A percentile compares a stretch with the other conserved stretches of the same genome.
These are phyloP conservation scores for Drosophila teissieri DNA, from an alignment of 1,140 invertebrate genomes.

Conservation along the genomic window DNA sequence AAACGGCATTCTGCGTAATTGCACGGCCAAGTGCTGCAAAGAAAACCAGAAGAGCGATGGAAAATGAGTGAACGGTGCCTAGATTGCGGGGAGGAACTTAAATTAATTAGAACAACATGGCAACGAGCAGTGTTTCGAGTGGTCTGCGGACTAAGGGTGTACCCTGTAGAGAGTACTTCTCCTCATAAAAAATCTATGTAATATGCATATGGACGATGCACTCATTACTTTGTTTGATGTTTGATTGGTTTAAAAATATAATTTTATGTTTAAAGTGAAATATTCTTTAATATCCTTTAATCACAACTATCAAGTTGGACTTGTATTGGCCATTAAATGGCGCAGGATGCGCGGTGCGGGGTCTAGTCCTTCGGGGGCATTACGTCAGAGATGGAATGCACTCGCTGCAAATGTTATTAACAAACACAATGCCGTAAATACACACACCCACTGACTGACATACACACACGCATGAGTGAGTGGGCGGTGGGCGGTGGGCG, in stretches of 20 bases:
- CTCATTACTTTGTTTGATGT: no score
- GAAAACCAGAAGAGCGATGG: constrained; percentile 10
- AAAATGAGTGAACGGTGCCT: constrained; percentile 31
- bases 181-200: no score
- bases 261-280: neutral
- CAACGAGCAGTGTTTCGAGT: neutral
- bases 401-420: constrained; percentile 69
- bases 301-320: neutral
- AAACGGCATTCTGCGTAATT: constrained; percentile 64
- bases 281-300: no score
- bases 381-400: constrained; percentile 66
- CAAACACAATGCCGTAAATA: constrained; percentile 66
- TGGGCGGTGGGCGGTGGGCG: no score
- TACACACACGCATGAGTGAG: neutral
- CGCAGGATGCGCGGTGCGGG: neutral
- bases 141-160: neutral
- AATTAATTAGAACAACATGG: constrained; percentile 54
- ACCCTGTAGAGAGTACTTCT: neutral
- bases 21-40: constrained; percentile 56
- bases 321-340: constrained; percentile 35
- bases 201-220: no score
- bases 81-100: constrained; percentile 21
- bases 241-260: no score
- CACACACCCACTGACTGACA: constrained; percentile 20
- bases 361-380: constrained; percentile 26